phyloP scores from a whole-genome alignment of 2,888 invertebrate genomes.

The Oxytorus armatus region DNA sequence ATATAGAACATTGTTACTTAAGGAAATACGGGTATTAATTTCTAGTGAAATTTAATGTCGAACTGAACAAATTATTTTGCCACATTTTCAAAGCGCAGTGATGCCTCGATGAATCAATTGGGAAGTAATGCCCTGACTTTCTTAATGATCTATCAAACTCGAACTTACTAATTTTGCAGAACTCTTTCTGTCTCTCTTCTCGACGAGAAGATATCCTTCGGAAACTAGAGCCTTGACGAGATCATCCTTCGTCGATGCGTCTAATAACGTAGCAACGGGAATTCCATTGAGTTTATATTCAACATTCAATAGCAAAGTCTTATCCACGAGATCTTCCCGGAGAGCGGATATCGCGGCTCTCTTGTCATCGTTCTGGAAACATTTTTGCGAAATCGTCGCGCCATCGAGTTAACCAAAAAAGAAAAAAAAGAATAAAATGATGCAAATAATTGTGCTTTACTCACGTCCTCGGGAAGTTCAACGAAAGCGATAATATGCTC shows the following conservation, averaged over 20 bases:
- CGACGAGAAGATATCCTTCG: constrained; percentile 94
- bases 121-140: too few species aligned
- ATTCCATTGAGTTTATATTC: constrained; percentile 89
- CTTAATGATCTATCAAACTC: background rate
- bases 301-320: constrained; percentile 92
- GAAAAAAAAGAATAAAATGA: background rate
- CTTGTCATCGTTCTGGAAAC: constrained; percentile 89
- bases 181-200: constrained; percentile 92
- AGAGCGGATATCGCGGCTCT: constrained; percentile 89
- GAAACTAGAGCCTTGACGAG: constrained; percentile 92
- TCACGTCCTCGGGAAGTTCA: constrained; percentile 93
- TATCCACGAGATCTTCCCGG: constrained; percentile 88
- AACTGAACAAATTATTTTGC: too few species aligned
- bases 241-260: constrained; percentile 88
- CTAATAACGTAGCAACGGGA: constrained; percentile 86
- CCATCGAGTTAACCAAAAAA: background rate
- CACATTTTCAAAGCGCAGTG: too few species aligned
- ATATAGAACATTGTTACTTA: too few species aligned
- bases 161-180: constrained; percentile 90
- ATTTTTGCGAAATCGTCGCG: background rate
- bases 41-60: background rate
- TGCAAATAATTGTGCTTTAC: constrained; percentile 72
- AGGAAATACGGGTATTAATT: too few species aligned
- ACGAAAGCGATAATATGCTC: constrained; percentile 95
- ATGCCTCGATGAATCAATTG: too few species aligned